Conservation (phyloP, 2,113 vertebrate species). For the Anhinga rufa region DNA sequence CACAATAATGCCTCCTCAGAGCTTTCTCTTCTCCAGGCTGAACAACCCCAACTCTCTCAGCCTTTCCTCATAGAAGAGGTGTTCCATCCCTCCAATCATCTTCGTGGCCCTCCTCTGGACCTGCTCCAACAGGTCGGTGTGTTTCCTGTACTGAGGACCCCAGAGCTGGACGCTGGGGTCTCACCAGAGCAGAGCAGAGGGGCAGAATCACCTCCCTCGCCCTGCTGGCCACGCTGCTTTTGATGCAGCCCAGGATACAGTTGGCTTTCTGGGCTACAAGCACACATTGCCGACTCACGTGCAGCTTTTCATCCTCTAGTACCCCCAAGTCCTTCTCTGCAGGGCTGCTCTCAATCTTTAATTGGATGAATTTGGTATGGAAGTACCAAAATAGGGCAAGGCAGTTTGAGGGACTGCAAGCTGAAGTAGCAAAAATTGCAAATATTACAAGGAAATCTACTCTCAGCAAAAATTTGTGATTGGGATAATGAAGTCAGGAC, state of each 20-base stretch:
- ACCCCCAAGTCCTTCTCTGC: background rate
- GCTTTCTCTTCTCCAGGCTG: background rate
- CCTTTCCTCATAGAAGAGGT: background rate
- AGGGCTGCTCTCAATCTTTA: background rate
- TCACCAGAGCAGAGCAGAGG: background rate
- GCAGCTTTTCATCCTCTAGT: background rate
- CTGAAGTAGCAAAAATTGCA: background rate
- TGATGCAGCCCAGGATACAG: background rate
- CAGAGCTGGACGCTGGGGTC: background rate
- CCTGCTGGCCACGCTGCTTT: background rate
- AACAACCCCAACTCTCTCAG: background rate
- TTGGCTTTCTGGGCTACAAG: background rate
- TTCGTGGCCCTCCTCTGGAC: background rate
- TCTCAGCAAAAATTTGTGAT: background rate
- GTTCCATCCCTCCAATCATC: background rate
- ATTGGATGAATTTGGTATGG: background rate
- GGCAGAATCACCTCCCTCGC: background rate
- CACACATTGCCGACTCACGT: accelerated
- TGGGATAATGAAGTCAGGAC: background rate
- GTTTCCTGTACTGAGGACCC: too few relatives aligned
- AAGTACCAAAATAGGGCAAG: background rate
- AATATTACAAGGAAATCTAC: background rate
- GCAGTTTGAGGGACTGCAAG: background rate
- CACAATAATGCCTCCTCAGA: background rate
- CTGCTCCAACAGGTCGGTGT: background rate